Percentiles rank a stretch among this genome's conserved stretches.
These are phyloP conservation scores for Carassius auratus DNA, from an alignment of 2,113 vertebrate genomes.

Conservation along the genomic window DNA sequence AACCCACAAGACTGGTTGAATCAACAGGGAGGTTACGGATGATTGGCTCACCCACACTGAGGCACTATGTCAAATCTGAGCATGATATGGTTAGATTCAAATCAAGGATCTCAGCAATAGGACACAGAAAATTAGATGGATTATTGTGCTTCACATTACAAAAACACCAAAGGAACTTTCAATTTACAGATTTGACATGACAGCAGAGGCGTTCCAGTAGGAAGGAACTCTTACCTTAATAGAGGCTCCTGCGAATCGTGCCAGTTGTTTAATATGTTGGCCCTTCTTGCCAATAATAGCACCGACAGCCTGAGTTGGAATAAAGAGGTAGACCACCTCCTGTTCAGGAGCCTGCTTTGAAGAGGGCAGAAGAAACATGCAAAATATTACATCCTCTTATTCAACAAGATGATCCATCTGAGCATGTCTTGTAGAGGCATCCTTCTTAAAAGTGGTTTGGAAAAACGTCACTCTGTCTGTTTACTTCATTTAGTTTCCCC, in stretches of 20 bases:
- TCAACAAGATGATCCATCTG: background rate
- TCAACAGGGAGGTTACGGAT: background rate
- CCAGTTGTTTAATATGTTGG: slow-evolving; percentile 93
- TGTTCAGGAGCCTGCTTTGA: slow-evolving; percentile 83
- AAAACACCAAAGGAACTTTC: background rate
- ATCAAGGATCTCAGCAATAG: background rate
- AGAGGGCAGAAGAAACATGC: slow-evolving; percentile 30
- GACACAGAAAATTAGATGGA: background rate
- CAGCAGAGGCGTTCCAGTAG: background rate
- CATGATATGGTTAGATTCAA: background rate
- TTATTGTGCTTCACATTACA: background rate
- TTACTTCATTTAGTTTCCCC: background rate
- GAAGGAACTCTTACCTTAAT: slow-evolving; percentile 84
- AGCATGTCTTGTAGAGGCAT: background rate
- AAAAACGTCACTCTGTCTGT: background rate
- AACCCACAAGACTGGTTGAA: background rate
- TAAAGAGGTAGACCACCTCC: slow-evolving; percentile 93
- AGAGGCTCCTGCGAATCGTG: slow-evolving; percentile 90
- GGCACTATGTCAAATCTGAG: background rate
- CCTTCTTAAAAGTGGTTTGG: background rate
- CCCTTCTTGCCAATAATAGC: slow-evolving; percentile 96
- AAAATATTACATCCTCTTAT: background rate
- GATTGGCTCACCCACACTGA: background rate
- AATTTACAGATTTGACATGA: slow-evolving; percentile 17
- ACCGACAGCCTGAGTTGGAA: slow-evolving; percentile 93